These are phyloP conservation scores for Sturnira hondurensis DNA, from an alignment of 2,113 vertebrate species.

Conservation along the genomic window DNA sequence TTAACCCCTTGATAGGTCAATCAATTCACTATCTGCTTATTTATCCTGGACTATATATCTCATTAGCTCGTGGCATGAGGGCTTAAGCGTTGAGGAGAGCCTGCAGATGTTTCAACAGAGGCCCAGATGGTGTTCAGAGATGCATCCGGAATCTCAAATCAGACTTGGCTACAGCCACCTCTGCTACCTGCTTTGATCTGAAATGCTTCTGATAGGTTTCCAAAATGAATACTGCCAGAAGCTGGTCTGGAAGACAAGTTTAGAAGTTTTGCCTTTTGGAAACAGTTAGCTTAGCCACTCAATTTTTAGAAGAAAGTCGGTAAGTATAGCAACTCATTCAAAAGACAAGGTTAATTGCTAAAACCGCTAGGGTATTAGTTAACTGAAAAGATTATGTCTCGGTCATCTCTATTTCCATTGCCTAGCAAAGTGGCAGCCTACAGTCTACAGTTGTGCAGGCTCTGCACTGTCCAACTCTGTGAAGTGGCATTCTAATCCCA, in stretches of 20 bases:
- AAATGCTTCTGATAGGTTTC: neutral
- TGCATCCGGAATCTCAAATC: slow-evolving; percentile 12
- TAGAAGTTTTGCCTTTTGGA: neutral
- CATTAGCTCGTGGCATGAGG: neutral
- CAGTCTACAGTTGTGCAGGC: neutral
- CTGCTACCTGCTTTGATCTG: slow-evolving; percentile 44
- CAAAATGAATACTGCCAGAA: neutral
- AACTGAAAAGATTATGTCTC: neutral
- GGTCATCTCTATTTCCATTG: neutral
- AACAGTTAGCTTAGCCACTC: neutral
- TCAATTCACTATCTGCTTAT: slow-evolving; percentile 5
- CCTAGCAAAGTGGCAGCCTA: neutral
- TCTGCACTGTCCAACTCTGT: no score
- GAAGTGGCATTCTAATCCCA: neutral
- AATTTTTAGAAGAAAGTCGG: neutral
- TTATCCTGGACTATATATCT: neutral
- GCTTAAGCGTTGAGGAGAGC: neutral
- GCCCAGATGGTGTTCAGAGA: slow-evolving; percentile 29
- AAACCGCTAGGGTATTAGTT: no score
- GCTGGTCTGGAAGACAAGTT: neutral
- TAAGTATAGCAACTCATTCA: neutral
- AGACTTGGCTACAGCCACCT: neutral
- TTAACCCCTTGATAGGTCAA: neutral
- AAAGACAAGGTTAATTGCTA: neutral
- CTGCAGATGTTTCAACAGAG: slow-evolving; percentile 24